Evolutionary conservation across 2,888 invertebrate genomes (phyloP), one percentile per base, ranked within the genome.

Genomic region (Brachyptera putata): DNA sequence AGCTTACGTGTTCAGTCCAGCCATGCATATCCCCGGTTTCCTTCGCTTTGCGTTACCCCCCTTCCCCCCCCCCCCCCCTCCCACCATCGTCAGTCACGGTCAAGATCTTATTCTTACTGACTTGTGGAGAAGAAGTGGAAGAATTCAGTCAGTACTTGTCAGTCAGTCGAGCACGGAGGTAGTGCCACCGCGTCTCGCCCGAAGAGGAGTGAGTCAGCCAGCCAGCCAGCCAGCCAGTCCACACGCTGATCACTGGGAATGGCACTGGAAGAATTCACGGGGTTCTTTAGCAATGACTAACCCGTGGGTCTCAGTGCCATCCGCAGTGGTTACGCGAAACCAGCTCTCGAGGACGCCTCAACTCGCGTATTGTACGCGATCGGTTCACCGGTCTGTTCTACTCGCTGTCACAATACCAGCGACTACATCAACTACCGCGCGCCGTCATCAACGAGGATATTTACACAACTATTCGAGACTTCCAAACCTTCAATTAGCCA

Each of bases 191-290:
- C 22, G 49, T 14, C 49, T 21, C 41, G 4, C 4, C n/a, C 4
- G n/a, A 4, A 11, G 50, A 7, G 11, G 50, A 22, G 3, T 16
- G 16, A 11, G 24, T 25, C 26, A 1, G 22, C 26, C n/a, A 24
- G n/a, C 26, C 1, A 14, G 11, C 16, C 25, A 24, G 25, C 11
- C 34, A 16, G 49, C 14, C 14, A 50, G n/a, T 48, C 49, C 3
- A 37, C 18, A 16, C 2, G 41, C 41, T 41, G 49, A 9, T 30
- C 34, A 48, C 63, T 63, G 61, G 30, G 83, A 86, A 87, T 87
- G 87, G 87, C 87, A 87, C 87, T 87, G 86, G 86, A 86, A 87
- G 87, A 86, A 87, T 87, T 87, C 87, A 87, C 87, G 87, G 86
- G 86, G 84, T 82, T 75, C 71, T 75, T 79, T 77, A n/a, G n/a